Evolutionary conservation across 2,888 invertebrate genomes (phyloP), one percentile per base, ranked within the genome.

Genomic region (Drosophila niveifrons): DNA sequence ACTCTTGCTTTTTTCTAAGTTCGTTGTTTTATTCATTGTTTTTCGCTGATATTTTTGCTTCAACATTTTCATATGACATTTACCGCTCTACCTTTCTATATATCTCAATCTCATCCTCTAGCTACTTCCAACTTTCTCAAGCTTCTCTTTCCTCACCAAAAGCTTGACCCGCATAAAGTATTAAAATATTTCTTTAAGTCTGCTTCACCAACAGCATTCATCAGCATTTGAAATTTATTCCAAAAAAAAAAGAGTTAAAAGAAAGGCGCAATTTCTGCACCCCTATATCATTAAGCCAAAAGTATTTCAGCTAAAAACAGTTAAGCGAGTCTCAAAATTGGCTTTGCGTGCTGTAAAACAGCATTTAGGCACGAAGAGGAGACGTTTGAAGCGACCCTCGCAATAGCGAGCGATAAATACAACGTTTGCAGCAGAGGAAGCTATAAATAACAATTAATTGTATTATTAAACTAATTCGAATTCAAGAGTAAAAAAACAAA

Each of bases 391-490:
- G 34, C 47, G 44, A 58, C 43, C 47, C 57, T 52, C 46, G 51
- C 51, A 13, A 51, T 53, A 56, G 66, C 23, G 23, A 65, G 64
- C 58, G 67, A 55, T 80, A 74, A 83, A 79, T 63, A 70, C 64
- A 69, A 58, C 79, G 75, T 70, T 78, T 69, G 8, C 9, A 13
- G 11, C 69, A 75, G 71, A 85, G 89, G 89, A 86, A 86, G 85
- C 88, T 75, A 86, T 86, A 86, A 86, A 86, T 89, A 86, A 86
- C 74, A 88, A 86, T 86, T 89, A 88, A 89, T 85, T 85, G 89
- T 85, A 74, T 80, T 88, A 89, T 89, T 89, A 86, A 89, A 89
- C 88, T 86, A 89, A 86, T 89, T 86, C 89, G 48, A 66, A 65
- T n/a, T 48, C 31, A 15, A 53, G 53, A 55, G 17, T 4, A n/a